Evolutionary conservation across 2,113 vertebrate genomes (phyloP), one percentile per base, ranked within the genome.

Genomic region (Acinonyx jubatus): DNA sequence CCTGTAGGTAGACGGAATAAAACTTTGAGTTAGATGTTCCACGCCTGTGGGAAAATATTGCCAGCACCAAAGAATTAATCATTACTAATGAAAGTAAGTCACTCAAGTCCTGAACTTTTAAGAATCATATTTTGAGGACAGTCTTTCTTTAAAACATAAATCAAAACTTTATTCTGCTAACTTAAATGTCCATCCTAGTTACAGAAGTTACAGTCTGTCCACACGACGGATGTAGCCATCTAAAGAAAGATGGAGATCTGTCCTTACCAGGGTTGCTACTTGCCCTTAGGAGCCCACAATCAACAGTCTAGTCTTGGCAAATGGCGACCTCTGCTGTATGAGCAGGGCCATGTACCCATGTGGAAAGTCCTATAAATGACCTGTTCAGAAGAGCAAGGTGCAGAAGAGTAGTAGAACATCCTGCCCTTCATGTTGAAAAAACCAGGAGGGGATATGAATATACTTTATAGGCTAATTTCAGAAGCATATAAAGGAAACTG

Each of bases 1-100:
- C 97, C 98, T 98, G 80, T 3, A 89, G 61, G 81, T 4, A 94
- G 12, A 94, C 1, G 38, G 57, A 85, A 74, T 3, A 93, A 88
- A 97, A 79, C n/a, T n/a, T 19, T 11, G 25, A 41, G n/a, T 91
- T 29, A 98, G 57, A 73, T 2, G 9, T 1, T 87, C 29, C 27
- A 16, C 0, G 7, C n/a, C 89, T 63, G 3, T 25, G 7, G 9
- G 88, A 29, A 90, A 88, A 82, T 48, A 95, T 4, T 66, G 76
- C 45, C 16, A 82, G 18, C 14, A 38, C 8, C 48, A n/a, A 66
- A 76, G 16, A 50, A 31, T 76, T 33, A 93, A 89, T 9, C 14
- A 0, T 50, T 5, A 48, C 50, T 78, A 41, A 73, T 27, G 33
- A 88, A 92, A 81, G 8, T 19, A 90, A 95, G 85, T 66, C 86